Conservation (phyloP, 2,113 vertebrate genomes). For the Dendropsophus ebraccatus region DNA sequence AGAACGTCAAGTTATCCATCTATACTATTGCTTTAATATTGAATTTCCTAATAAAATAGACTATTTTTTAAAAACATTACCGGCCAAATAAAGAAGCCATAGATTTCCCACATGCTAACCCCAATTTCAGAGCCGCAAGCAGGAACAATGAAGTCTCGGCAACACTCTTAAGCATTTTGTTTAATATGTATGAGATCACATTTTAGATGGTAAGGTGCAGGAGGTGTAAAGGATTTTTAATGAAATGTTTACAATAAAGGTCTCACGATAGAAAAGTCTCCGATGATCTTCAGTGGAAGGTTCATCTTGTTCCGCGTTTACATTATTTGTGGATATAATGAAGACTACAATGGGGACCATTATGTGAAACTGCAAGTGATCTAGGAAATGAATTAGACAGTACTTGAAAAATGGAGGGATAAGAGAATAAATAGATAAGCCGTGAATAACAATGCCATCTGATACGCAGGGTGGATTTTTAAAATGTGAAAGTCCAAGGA, state of each 20-base stretch:
- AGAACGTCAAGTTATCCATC: background rate
- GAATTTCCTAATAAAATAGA: background rate
- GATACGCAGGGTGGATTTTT: constrained; percentile 5
- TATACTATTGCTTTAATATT: background rate
- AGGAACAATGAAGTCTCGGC: constrained; percentile 7
- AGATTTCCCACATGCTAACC: constrained; percentile 18
- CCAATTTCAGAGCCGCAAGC: background rate
- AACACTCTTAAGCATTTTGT: constrained; percentile 7
- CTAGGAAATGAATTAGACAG: constrained; percentile 35
- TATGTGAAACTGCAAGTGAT: constrained; percentile 46
- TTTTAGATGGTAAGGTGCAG: constrained; percentile 21
- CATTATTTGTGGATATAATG: constrained; percentile 42
- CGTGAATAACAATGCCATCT: background rate
- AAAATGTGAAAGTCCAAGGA: constrained; percentile 28
- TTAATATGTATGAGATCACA: constrained; percentile 22
- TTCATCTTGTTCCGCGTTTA: background rate
- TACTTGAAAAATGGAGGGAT: constrained; percentile 28
- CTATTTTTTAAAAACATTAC: background rate
- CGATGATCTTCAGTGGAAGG: too few species aligned
- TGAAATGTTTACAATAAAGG: too few species aligned
- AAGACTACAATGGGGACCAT: constrained; percentile 24
- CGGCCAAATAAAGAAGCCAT: background rate
- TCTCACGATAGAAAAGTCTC: too few species aligned
- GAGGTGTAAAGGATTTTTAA: constrained; percentile 35
- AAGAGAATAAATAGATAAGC: constrained; percentile 33